These are phyloP conservation scores for Alaudala cheleensis DNA, from an alignment of 2,113 vertebrate species.

Conservation along the genomic window DNA sequence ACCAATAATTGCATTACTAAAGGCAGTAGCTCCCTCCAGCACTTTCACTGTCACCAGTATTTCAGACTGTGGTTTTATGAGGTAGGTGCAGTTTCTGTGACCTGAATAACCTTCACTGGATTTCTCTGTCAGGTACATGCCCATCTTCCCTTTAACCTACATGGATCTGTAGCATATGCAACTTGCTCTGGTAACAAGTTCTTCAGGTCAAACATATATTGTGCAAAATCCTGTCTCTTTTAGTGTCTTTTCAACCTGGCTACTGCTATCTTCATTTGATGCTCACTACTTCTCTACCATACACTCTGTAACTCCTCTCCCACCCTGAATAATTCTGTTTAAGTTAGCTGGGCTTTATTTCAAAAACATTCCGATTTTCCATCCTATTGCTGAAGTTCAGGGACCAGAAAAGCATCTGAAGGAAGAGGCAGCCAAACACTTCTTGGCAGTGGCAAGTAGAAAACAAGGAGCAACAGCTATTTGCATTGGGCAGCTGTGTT, in stretches of 20 bases:
- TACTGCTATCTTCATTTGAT: not conserved
- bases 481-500: not conserved
- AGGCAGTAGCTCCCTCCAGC: not conserved
- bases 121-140: not conserved
- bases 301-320: not conserved
- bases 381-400: not conserved
- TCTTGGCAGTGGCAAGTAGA: not conserved
- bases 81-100: not conserved
- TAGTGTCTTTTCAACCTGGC: not conserved
- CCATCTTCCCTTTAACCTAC: not conserved
- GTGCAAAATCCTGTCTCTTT: not conserved
- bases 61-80: not conserved
- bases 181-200: not conserved
- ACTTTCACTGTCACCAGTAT: not conserved
- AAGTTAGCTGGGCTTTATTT: not conserved
- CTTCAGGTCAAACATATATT: not conserved
- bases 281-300: not conserved
- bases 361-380: not conserved
- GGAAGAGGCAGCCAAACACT: not conserved
- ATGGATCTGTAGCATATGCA: not conserved
- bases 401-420: not conserved
- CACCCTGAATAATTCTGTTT: not conserved
- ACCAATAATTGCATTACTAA: not conserved
- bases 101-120: not conserved
- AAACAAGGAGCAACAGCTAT: not conserved